A percentile compares a stretch with the other conserved stretches of the same genome.
These are phyloP conservation scores for Porphyrio hochstetteri DNA, from an alignment of 2,113 vertebrate species.

Conservation along the genomic window DNA sequence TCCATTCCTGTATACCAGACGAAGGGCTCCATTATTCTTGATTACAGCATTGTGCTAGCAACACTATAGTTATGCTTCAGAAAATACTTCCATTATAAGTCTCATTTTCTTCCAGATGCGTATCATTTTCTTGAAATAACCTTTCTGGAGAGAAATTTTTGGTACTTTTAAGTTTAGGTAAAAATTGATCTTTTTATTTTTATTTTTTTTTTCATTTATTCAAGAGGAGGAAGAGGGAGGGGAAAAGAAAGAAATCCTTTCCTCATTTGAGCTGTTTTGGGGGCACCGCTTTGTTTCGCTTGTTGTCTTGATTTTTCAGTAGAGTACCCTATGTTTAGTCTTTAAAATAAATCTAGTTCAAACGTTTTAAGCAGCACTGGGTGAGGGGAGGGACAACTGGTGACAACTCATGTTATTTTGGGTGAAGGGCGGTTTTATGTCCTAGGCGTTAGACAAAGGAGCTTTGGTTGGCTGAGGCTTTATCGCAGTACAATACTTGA, in stretches of 20 bases:
- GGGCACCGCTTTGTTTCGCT: neutral
- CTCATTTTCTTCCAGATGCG: conserved; percentile 39
- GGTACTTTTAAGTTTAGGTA: neutral
- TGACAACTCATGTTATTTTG: neutral
- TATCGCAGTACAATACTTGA: neutral
- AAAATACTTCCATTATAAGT: conserved; percentile 46
- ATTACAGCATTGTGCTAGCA: conserved; percentile 50
- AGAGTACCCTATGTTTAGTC: neutral
- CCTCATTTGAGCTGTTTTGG: neutral
- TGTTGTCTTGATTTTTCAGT: neutral
- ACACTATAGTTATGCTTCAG: conserved; percentile 15
- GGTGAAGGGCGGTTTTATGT: neutral
- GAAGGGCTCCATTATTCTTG: conserved; percentile 52
- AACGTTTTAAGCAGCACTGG: neutral
- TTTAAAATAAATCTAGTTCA: neutral
- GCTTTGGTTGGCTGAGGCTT: neutral
- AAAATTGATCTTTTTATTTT: neutral
- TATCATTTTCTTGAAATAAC: conserved; percentile 46
- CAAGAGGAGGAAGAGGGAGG: neutral
- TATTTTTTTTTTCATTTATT: neutral
- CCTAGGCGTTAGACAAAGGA: neutral
- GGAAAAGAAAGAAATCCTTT: neutral
- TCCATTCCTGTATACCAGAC: neutral
- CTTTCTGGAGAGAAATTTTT: neutral
- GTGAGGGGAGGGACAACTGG: neutral